phyloP scores from a whole-genome alignment of 2,113 vertebrate species.

The Nycticryphes semicollaris region DNA sequence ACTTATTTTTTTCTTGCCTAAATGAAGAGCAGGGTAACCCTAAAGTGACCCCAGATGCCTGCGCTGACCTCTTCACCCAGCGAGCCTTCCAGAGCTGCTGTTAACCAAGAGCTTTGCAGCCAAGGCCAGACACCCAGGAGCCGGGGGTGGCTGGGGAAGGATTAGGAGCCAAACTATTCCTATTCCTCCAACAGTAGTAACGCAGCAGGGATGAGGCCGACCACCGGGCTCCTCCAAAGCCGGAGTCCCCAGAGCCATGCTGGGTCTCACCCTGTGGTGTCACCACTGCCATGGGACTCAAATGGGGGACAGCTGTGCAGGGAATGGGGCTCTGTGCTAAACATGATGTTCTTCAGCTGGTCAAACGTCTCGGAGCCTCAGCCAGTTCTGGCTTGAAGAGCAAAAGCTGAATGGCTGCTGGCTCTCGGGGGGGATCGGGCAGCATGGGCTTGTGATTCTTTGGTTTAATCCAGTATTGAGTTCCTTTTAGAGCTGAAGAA shows the following conservation, averaged over 20 bases:
- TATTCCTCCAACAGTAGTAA: neutral
- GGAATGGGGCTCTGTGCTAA: neutral
- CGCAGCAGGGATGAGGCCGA: neutral
- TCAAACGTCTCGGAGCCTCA: neutral
- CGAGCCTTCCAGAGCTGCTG: neutral
- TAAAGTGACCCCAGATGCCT: constrained; percentile 54
- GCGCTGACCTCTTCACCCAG: constrained; percentile 53
- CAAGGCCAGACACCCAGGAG: constrained; percentile 59
- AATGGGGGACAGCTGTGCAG: neutral
- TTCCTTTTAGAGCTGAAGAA: neutral
- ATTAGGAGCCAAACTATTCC: constrained; percentile 22
- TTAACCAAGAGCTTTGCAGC: neutral
- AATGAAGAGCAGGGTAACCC: neutral
- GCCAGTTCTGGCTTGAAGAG: neutral
- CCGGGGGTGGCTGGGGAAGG: neutral
- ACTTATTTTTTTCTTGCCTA: neutral
- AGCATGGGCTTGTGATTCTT: neutral
- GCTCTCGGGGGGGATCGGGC: too few species aligned
- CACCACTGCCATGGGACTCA: rapidly evolving
- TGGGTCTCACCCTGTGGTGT: rapidly evolving
- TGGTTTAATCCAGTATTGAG: neutral
- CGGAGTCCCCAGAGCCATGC: rapidly evolving
- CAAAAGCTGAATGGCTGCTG: neutral
- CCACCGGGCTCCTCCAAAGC: neutral
- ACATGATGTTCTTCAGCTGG: rapidly evolving